Base-by-base conservation (phyloP, 2,888 invertebrate genomes). In the Apodemia mormo region DNA sequence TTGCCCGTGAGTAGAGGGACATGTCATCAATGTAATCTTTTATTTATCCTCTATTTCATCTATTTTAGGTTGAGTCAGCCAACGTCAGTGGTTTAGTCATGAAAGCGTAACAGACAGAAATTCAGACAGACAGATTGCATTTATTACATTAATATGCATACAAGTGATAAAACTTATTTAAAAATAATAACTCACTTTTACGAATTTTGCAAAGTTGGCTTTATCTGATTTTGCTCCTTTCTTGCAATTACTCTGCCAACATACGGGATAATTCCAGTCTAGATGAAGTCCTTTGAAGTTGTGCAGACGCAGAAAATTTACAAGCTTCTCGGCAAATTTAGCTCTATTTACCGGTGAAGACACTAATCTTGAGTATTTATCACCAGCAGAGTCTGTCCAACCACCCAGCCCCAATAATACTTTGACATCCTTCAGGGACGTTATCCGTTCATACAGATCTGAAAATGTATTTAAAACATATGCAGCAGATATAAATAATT, bases 251-350 rank as follows among this genome's bases (percentile, higher is more conserved):
- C 97, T 97, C 83, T 98, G 98, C 97, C 98, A 98, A 80, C 98
- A 98, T 73, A 96, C 96, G 0, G 98, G 98, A 83, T 98, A 98
- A 82, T 98, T 98, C 98, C 98, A 99, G 80, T 98, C 98, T 37
- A 99, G 84, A 79, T 98, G 98, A 0, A 99, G 89, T 5, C 99
- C 99, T 74, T 96, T 95, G 82, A 99, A 98, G 61, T 96, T 95
- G 81, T 97, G 94, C 74, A 94, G 94, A 22, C 95, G 94, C 52
- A 98, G 85, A 83, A 97, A 98, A 30, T 95, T 94, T 1, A 97
- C 94, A 0, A 95, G 93, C 70, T 95, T 95, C 2, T 95, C 90
- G 2, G 96, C 95, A 80, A 98, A 98, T 67, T 95, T 95, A 45
- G 95, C 89, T 14, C 97, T 94, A 6, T 95, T 94, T 0, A 94